Base-by-base conservation (phyloP, 2,888 invertebrate genomes). In the Galeruca laticollis region DNA sequence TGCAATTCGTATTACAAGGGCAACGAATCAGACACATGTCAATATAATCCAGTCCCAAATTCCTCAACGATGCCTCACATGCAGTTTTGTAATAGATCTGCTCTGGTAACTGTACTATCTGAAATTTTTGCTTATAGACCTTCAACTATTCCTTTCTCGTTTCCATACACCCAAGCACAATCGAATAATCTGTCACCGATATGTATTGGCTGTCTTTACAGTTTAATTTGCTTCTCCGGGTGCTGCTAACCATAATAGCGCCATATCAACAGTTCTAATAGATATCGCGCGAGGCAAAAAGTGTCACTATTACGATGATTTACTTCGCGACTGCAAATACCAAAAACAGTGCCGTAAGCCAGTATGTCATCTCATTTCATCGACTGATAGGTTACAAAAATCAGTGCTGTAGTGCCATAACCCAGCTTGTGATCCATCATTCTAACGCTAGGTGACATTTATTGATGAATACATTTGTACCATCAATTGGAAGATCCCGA, bases 151-250 rank as follows among this genome's bases (percentile, higher is more conserved):
- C 94, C 94, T 76, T 88, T 87, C 83, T 94, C 93, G 79, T 93
- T 93, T 49, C 90, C 90, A 80, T 95, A 96, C 2, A 92, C 87
- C 64, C 88, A 86, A 1, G 91, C 90, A 84, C 94, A 92, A 85
- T 96, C 95, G 72, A 95, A 89, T 83, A 93, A 94, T 0, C 94
- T 88, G 83, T 95, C 95, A 0, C 95, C 95, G 60, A 90, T 86
- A 80, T 92, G 91, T 56, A 95, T 91, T 10, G n/a, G 95, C 94
- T 74, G 90, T 88, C 81, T 92, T 92, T 0, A 93, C 91, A 0
- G 92, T 92, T 76, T 90, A 87, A 0, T 88, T 87, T 11, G 92
- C 91, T 80, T 92, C 90, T 20, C 91, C 92, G 0, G 75, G 75
- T 43, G 71, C 62, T 2, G 78, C 65, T 76, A 78, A 60, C 93